Base-by-base conservation (phyloP, 2,888 invertebrate genomes). In the Hirtodrosophila duncani region DNA sequence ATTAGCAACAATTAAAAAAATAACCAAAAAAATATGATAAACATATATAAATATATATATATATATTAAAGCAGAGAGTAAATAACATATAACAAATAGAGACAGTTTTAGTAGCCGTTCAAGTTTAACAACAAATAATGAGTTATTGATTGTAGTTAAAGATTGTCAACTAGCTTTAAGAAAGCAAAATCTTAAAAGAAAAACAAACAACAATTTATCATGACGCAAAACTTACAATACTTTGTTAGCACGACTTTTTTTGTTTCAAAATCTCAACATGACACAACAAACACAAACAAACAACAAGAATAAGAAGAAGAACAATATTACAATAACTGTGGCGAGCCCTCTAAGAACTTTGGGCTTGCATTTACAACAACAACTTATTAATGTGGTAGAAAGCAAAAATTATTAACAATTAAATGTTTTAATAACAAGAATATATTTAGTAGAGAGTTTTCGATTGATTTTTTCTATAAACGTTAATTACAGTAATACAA, bases 251-350 rank as follows among this genome's bases (percentile, higher is more conserved):
- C 52, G 20, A 31, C 41, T 60, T 13, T 21, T 52, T 52, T 80
- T 36, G 51, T 80, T 71, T 27, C 38, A 39, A 41, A 44, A 50
- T 51, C 42, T 39, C 37, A 42, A 52, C 45, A 55, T 37, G 45
- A 63, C 51, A 60, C 37, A 13, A 58, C 39, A 39, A 59, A 50
- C 43, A 61, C 57, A 56, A 53, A 59, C 70, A 74, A 58, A 62
- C 69, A 78, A 63, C 51, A 43, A 68, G 57, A 75, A n/a, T n/a
- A n/a, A n/a, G n/a, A n/a, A n/a, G n/a, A n/a, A n/a, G 58, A 74
- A 38, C 80, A 80, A 83, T 83, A 83, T 83, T 84, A 83, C 83
- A 83, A 83, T 84, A 83, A 83, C 83, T 84, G 83, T 84, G 84
- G 83, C 67, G 33, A 61, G 83, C 67, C 69, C 45, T 18, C n/a